A percentile compares a stretch with the other conserved stretches of the same genome.
These are phyloP conservation scores for Actenoides hombroni DNA, from an alignment of 2,113 vertebrate species.

Conservation along the genomic window DNA sequence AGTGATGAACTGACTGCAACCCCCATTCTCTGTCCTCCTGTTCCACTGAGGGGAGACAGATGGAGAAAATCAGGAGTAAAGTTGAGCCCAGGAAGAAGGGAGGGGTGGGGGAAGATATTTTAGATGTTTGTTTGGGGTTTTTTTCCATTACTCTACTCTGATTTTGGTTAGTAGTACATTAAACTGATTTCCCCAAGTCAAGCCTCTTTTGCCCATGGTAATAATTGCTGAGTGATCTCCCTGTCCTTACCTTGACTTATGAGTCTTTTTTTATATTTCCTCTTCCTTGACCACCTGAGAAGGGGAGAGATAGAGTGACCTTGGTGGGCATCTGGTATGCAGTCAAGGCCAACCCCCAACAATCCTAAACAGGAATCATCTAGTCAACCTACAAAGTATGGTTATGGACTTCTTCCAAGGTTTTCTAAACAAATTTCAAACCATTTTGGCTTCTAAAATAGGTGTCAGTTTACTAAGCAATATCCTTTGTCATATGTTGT, in stretches of 20 bases:
- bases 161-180: neutral
- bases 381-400: neutral
- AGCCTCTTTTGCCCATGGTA: too few relatives aligned
- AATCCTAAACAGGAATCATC: neutral
- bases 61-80: neutral
- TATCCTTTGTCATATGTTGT: too few relatives aligned
- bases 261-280: neutral
- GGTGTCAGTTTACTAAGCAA: too few relatives aligned
- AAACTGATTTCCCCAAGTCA: neutral
- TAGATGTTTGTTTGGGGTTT: neutral
- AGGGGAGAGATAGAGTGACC: neutral
- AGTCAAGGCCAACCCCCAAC: neutral
- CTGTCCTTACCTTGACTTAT: too few relatives aligned
- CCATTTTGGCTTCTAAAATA: neutral
- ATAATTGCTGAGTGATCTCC: too few relatives aligned
- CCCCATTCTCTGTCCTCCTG: neutral
- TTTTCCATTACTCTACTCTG: neutral
- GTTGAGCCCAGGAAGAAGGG: neutral
- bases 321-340: rapidly evolving
- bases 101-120: neutral
- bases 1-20: neutral
- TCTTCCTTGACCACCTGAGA: neutral
- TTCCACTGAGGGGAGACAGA: rapidly evolving
- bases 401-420: neutral
- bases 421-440: neutral